Evolutionary conservation across 2,797 vertebrate genomes (phyloP).

Genomic region (Smutsia gigantea): DNA sequence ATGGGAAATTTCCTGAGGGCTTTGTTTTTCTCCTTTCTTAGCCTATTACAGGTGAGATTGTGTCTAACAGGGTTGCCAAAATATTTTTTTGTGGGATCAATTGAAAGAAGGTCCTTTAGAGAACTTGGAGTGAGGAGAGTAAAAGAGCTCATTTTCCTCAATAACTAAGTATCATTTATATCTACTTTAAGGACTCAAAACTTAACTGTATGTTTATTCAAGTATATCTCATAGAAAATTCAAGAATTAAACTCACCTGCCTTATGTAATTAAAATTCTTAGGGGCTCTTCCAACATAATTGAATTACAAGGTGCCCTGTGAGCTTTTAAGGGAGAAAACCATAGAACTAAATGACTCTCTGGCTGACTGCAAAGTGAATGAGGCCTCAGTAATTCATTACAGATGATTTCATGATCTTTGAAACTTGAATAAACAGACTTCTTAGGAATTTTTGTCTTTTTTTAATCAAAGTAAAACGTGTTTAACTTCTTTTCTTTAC

Average conservation of each 20-base stretch:
- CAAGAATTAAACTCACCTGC: conserved; percentile 28
- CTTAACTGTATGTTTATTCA: conserved; percentile 47
- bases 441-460: neutral
- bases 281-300: conserved; percentile 62
- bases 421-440: neutral
- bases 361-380: conserved; percentile 38
- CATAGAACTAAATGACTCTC: conserved; percentile 63
- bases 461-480: neutral
- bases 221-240: conserved; percentile 60
- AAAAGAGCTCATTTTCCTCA: neutral
- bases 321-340: conserved; percentile 69
- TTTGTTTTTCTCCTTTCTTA: neutral
- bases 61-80: neutral
- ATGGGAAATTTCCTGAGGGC: neutral
- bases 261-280: conserved; percentile 73
- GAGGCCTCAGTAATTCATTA: conserved; percentile 35
- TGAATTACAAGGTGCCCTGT: conserved; percentile 68
- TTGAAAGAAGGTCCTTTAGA: neutral
- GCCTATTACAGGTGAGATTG: neutral
- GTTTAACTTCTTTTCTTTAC: neutral
- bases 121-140: neutral
- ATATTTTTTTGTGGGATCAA: neutral
- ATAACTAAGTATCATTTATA: neutral
- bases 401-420: neutral
- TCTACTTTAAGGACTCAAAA: neutral